Conservation (phyloP, 2,113 vertebrate species). For the Phycodurus eques region DNA sequence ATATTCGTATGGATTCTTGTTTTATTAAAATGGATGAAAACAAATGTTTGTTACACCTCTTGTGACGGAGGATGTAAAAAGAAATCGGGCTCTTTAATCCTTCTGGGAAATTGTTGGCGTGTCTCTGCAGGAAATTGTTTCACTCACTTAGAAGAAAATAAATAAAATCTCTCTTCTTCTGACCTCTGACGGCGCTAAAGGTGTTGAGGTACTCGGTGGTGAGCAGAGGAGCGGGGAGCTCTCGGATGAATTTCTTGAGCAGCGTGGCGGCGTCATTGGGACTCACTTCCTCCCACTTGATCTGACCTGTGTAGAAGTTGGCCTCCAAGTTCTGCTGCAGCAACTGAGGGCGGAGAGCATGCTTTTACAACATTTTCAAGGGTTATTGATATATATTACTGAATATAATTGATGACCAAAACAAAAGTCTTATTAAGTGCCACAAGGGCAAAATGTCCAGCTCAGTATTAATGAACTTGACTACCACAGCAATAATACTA, state of each 20-base stretch:
- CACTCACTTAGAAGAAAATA: not conserved
- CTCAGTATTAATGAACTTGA: no score
- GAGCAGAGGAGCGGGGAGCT: slow-evolving; percentile 83
- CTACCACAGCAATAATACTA: no score
- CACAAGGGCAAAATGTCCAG: no score
- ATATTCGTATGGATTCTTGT: slow-evolving; percentile 45
- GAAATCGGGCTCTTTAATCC: not conserved
- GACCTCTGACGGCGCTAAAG: slow-evolving; percentile 84
- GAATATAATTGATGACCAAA: no score
- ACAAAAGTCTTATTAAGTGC: no score
- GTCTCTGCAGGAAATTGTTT: not conserved
- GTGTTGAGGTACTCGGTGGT: slow-evolving; percentile 87
- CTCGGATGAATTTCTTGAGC: slow-evolving; percentile 89
- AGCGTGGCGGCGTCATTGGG: slow-evolving; percentile 84
- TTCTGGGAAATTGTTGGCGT: not conserved
- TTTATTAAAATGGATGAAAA: slow-evolving; percentile 29
- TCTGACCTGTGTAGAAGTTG: slow-evolving; percentile 78
- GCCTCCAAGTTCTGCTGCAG: slow-evolving; percentile 83
- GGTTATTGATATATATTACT: not conserved
- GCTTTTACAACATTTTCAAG: not conserved
- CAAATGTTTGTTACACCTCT: slow-evolving; percentile 9
- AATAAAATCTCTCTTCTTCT: slow-evolving; percentile 39
- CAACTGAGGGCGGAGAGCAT: slow-evolving; percentile 54
- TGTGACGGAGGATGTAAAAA: not conserved
- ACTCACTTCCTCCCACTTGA: slow-evolving; percentile 85